Conservation (phyloP, 2,113 vertebrate genomes). For the Cyanoliseus patagonus region DNA sequence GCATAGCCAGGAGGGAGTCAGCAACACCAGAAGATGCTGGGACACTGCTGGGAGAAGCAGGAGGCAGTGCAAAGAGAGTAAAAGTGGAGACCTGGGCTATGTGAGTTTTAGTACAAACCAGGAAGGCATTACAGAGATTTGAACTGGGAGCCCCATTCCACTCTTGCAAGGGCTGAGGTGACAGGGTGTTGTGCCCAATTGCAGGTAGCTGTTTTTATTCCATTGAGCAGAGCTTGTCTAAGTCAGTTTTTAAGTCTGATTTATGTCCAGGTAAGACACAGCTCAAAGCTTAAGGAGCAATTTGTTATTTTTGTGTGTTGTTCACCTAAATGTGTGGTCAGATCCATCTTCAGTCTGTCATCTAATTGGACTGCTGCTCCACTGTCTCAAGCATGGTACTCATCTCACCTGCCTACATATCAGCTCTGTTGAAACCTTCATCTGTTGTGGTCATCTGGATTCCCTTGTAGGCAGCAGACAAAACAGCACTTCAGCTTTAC, state of each 20-base stretch:
- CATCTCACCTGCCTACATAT: neutral
- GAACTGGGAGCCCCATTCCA: neutral
- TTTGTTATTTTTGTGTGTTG: neutral
- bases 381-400: fast-evolving
- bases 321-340: neutral
- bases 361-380: neutral
- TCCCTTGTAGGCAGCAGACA: neutral
- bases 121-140: neutral
- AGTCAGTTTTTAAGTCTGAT: neutral
- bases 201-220: neutral
- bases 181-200: fast-evolving
- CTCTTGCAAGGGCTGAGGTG: too few species aligned
- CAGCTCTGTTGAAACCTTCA: neutral
- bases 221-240: neutral
- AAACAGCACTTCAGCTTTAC: neutral
- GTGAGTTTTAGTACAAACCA: neutral
- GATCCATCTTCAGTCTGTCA: neutral
- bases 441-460: neutral
- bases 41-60: neutral
- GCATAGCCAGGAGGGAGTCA: neutral
- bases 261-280: neutral
- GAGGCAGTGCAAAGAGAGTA: too few species aligned
- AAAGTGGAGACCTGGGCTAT: neutral
- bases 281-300: neutral
- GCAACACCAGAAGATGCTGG: neutral